phyloP scores from a whole-genome alignment of 1,140 invertebrate species.

The Metaphire vulgaris region DNA sequence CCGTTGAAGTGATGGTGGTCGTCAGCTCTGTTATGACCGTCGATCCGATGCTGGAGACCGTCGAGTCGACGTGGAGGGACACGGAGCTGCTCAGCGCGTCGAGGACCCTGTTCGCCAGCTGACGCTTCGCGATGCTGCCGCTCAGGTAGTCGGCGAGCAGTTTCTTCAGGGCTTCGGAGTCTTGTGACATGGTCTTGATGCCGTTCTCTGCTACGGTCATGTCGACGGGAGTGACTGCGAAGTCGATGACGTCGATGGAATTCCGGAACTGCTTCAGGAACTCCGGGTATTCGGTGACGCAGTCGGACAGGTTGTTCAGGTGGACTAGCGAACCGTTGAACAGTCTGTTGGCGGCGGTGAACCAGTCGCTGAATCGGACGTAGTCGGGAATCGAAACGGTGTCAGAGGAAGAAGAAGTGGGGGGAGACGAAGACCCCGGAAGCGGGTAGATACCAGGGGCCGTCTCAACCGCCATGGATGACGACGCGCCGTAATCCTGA shows the following conservation, averaged over 20 bases:
- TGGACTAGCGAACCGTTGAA: not conserved
- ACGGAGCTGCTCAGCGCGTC: not conserved
- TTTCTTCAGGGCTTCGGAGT: not conserved
- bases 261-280: not conserved
- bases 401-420: not conserved
- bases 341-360: not conserved
- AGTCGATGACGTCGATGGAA: not conserved
- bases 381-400: not conserved
- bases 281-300: not conserved
- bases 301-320: no score
- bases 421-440: no score
- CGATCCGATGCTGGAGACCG: not conserved
- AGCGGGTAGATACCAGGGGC: no score
- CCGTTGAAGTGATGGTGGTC: not conserved
- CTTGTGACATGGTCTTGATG: not conserved
- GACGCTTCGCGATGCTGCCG: not conserved
- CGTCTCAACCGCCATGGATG: no score
- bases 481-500: no score
- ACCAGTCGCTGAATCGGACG: not conserved
- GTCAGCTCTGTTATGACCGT: not conserved
- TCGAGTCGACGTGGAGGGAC: not conserved
- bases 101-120: not conserved
- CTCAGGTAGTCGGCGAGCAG: not conserved
- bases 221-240: not conserved
- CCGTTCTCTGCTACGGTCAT: not conserved